Evolutionary conservation across 1,140 invertebrate genomes (phyloP).

Genomic region (Drosophila dunni): DNA sequence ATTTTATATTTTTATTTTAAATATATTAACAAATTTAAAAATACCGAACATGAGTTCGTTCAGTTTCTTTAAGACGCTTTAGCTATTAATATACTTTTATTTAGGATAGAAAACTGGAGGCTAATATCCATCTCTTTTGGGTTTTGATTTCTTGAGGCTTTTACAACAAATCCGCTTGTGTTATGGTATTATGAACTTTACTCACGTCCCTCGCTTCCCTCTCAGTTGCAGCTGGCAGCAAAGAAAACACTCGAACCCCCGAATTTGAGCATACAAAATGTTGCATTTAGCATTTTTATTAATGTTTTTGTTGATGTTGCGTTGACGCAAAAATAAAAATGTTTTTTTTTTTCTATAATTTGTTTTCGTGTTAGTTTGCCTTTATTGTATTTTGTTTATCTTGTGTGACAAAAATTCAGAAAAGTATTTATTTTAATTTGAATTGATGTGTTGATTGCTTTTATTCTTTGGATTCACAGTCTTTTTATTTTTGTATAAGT

Average conservation of each 20-base stretch:
- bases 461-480: slow-evolving; percentile 20
- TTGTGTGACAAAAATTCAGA: slow-evolving; percentile 44
- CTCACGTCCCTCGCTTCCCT: slow-evolving; percentile 3
- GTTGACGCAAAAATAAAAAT: slow-evolving; percentile 64
- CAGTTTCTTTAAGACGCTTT: too few species aligned
- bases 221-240: slow-evolving; percentile 25
- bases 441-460: slow-evolving; percentile 32
- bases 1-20: too few species aligned
- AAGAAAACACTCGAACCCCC: slow-evolving; percentile 79
- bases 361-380: slow-evolving; percentile 53
- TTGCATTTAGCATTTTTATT: slow-evolving; percentile 58
- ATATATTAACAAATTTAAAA: too few species aligned
- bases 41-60: too few species aligned
- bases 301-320: slow-evolving; percentile 36
- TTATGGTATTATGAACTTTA: background rate
- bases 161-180: too few species aligned
- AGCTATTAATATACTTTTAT: too few species aligned
- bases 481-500: slow-evolving; percentile 9
- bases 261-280: slow-evolving; percentile 57
- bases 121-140: too few species aligned
- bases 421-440: slow-evolving; percentile 38
- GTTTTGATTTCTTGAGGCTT: too few species aligned
- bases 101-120: too few species aligned
- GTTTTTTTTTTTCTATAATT: slow-evolving; percentile 42
- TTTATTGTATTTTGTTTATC: slow-evolving; percentile 68